A percentile compares a stretch with the other conserved stretches of the same genome.
phyloP scores from a whole-genome alignment of 2,113 vertebrate species.

The Phylloscopus trochiloides region DNA sequence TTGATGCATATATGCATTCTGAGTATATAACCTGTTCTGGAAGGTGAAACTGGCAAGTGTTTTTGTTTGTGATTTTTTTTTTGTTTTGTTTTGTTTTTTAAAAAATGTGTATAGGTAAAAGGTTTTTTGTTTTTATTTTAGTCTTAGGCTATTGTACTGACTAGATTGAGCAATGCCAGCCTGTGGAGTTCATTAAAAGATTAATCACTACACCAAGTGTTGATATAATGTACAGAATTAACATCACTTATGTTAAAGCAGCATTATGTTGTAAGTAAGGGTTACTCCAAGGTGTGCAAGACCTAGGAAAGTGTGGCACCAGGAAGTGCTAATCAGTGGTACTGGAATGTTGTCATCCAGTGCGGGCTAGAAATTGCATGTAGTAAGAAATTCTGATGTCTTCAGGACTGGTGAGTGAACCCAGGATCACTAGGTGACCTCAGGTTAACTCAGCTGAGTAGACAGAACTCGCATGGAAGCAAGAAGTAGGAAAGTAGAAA shows the following conservation, averaged over 20 bases:
- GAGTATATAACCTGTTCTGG: not conserved
- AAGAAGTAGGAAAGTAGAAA: not conserved
- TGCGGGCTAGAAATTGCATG: not conserved
- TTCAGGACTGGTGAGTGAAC: not conserved
- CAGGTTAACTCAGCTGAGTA: not conserved
- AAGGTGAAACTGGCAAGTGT: not conserved
- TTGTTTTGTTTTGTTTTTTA: not conserved
- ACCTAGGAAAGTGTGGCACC: not conserved
- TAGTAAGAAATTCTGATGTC: not conserved
- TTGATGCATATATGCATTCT: not conserved
- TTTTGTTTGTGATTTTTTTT: not conserved
- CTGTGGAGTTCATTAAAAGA: not conserved
- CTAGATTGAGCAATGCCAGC: not conserved
- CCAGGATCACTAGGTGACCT: not conserved
- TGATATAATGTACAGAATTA: not conserved
- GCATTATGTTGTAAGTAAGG: fast-evolving
- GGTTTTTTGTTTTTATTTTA: not conserved
- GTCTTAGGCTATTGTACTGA: not conserved
- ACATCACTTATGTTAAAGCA: not conserved
- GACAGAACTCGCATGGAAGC: not conserved
- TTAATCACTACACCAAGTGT: not conserved
- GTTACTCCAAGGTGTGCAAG: not conserved
- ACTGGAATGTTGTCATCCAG: not conserved
- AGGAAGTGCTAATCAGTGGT: not conserved
- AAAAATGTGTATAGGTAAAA: not conserved